Conservation (phyloP, 2,888 invertebrate genomes). For the Zygogramma bicolorata region DNA sequence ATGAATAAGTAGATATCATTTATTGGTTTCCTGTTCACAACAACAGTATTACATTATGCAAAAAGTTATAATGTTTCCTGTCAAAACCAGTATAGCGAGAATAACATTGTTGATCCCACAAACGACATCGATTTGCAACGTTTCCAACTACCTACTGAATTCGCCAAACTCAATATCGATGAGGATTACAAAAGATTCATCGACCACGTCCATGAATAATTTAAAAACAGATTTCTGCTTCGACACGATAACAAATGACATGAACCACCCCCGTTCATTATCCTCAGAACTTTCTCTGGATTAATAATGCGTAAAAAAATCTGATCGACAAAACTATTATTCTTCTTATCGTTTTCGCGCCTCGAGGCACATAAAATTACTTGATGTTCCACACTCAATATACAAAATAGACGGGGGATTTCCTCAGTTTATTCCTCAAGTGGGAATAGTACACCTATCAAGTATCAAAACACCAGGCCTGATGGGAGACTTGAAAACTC, state of each 20-base stretch:
- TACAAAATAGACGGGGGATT: background rate
- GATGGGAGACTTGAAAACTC: too few relatives aligned
- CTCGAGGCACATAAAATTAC: background rate
- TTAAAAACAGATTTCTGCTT: background rate
- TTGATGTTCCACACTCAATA: background rate
- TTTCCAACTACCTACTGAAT: too few relatives aligned
- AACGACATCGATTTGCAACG: too few relatives aligned
- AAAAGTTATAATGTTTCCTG: too few relatives aligned
- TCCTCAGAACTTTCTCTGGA: background rate
- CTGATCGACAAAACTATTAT: conserved; percentile 8
- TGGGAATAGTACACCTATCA: too few relatives aligned
- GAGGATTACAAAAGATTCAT: background rate
- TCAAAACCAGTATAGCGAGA: too few relatives aligned
- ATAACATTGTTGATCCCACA: too few relatives aligned
- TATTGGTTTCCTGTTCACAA: too few relatives aligned
- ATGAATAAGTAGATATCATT: too few relatives aligned
- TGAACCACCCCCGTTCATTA: background rate
- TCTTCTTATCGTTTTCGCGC: conserved; percentile 2
- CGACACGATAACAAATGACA: background rate
- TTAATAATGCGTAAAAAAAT: background rate
- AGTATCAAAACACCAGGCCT: too few relatives aligned
- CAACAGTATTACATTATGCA: too few relatives aligned
- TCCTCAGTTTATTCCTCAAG: too few relatives aligned
- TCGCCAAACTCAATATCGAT: background rate
- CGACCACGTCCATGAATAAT: background rate